Evolutionary conservation across 2,888 invertebrate species (phyloP), one percentile per base, ranked within the genome.

Genomic region (Perithous albicinctus): DNA sequence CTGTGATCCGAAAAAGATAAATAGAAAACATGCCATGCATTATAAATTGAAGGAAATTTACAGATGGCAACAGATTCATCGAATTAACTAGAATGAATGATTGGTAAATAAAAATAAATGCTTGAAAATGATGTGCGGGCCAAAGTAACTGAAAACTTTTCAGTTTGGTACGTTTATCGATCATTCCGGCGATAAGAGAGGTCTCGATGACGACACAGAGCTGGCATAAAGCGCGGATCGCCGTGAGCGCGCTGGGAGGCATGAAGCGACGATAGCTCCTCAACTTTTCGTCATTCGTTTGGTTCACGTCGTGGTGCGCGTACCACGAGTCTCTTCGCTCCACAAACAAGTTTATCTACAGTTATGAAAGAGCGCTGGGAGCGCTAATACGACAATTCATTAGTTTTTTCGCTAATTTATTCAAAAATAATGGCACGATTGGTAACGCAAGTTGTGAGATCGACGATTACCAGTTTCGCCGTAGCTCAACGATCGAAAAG

Each of bases 391-490:
- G 41, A 15, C 48, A 66, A 20, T 12, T 18, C 20, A 61, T 12
- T n/a, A n/a, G n/a, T 20, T 1, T 74, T 85, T 72, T 56, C 69
- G 15, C 12, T 35, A n/a, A n/a, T 29, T 54, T 15, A 18, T 12
- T 32, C 7, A 12, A 0, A 2, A 63, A 84, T 35, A 78, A 91
- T 91, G 91, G 88, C 90, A 75, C 88, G 85, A 78, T 80, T 90
- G 26, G 80, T 90, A 18, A 76, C 80, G 38, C 89, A 86, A 73
- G 61, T 88, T 10, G 70, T 85, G 70, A 85, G 82, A 72, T 85
- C 83, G 18, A 84, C 86, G 2, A 12, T 81, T 3, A 86, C 84
- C 32, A 85, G 84, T 18, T 48, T 88, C 29, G 51, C 85, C 10
- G 80, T 61, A 26, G 72, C 29, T 29, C 61, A 85, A 8, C 82